phyloP scores from a whole-genome alignment of 2,113 vertebrate species.

The Canis aureus region DNA sequence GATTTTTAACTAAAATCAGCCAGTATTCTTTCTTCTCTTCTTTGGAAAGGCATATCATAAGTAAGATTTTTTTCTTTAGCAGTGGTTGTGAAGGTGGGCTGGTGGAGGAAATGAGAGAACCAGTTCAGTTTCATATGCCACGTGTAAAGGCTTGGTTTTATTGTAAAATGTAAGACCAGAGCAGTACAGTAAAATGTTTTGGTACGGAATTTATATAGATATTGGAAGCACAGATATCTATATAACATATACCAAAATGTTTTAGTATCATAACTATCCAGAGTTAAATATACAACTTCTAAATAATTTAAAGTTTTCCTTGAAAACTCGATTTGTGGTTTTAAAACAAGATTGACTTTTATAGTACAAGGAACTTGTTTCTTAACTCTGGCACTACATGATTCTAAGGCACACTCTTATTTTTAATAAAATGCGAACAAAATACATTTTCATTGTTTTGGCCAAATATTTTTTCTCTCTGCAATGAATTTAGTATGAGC shows the following conservation, averaged over 20 bases:
- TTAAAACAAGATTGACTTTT: conserved; percentile 29
- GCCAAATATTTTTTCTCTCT: background rate
- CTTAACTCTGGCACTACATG: background rate
- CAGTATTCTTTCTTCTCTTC: background rate
- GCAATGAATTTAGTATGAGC: background rate
- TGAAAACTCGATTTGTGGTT: conserved; percentile 18
- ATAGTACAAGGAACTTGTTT: background rate
- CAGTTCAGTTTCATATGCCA: background rate
- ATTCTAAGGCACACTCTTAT: background rate
- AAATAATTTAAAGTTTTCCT: conserved; percentile 46
- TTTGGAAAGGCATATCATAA: background rate
- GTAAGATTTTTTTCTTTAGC: background rate
- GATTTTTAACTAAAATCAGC: background rate
- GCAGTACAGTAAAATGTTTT: conserved; percentile 16
- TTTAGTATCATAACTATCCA: background rate
- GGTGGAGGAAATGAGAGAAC: background rate
- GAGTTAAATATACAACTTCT: conserved; percentile 47
- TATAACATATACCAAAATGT: conserved; percentile 30
- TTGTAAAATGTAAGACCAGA: conserved; percentile 4
- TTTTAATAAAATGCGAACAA: conserved; percentile 10
- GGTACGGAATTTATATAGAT: conserved; percentile 11
- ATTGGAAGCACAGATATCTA: background rate
- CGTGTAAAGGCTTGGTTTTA: background rate
- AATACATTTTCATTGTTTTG: conserved; percentile 19
- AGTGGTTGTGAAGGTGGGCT: background rate